These are phyloP conservation scores for Hippotragus niger DNA, from an alignment of 2,113 vertebrate genomes.

Conservation along the genomic window DNA sequence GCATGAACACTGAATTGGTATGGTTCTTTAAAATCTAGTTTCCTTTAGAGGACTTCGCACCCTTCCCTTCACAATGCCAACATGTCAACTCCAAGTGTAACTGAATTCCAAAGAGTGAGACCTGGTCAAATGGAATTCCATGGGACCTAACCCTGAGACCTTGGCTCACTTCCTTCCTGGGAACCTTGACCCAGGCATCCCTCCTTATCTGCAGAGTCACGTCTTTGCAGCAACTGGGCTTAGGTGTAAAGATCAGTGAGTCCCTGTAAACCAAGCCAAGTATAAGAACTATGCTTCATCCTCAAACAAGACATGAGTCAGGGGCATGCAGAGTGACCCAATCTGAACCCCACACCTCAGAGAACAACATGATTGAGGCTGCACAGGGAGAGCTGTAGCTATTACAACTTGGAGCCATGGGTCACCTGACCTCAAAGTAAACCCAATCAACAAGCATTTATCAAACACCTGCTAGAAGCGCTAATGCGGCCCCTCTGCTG, in stretches of 20 bases:
- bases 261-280: background rate
- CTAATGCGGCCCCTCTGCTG: rapidly evolving
- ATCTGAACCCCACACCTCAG: background rate
- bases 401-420: rapidly evolving
- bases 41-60: background rate
- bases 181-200: background rate
- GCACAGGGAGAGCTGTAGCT: background rate
- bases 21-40: background rate
- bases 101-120: background rate
- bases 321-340: background rate
- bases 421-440: background rate
- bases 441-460: rapidly evolving
- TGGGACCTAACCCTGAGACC: background rate
- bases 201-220: background rate
- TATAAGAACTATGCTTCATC: background rate
- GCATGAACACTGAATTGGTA: rapidly evolving
- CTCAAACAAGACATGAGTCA: rapidly evolving
- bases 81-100: background rate
- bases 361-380: rapidly evolving
- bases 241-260: background rate
- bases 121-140: background rate
- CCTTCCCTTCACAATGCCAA: too few relatives aligned
- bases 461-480: background rate
- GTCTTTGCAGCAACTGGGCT: background rate
- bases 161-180: background rate